Base-by-base conservation (phyloP, 2,888 invertebrate species). In the Lasioglossum pauxillum region DNA sequence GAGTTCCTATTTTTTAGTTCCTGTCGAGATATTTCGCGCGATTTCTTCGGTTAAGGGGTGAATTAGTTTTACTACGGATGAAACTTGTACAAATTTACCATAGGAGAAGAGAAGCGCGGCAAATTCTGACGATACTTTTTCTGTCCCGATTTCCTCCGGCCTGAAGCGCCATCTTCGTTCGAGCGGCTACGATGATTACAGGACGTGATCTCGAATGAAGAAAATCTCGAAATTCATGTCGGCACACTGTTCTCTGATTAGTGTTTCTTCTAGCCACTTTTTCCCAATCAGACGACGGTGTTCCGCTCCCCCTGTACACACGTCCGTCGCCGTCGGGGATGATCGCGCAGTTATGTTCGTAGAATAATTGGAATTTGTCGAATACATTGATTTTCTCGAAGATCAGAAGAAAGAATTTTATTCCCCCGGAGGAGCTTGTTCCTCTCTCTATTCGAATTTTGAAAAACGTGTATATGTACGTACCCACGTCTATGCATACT, bases 251-350 rank as follows among this genome's bases (percentile, higher is more conserved):
- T 96, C 95, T 96, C 96, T 96, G 96, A 97, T 97, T 97, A 96
- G 96, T 96, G 96, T 97, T 96, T 96, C 95, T 96, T 97, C 97
- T 97, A 97, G 97, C 97, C 97, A 97, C 97, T 96, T 96, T 96
- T 96, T 96, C 96, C 67, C 96, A 97, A 97, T 96, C 96, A 96
- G 96, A 95, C 93, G 95, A 75, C 86, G 74, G 69, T 74, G 76
- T 81, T 73, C 35, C 82, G 12, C 46, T 41, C 16, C 4, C 8
- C 19, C 79, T 78, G 79, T 53, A 53, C 10, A 2, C 10, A 8
- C 23, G 82, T 38, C 3, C 5, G 77, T 72, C 75, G 41, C 35
- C 75, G 46, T 80, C 80, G 76, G 72, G 72, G 74, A 83, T 53
- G 82, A 72, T 83, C 75, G 74, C 76, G 84, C 76, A 5, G 2